Conservation (phyloP, 92 coral and sea anemone species). For the Pocillopora meandrina region DNA sequence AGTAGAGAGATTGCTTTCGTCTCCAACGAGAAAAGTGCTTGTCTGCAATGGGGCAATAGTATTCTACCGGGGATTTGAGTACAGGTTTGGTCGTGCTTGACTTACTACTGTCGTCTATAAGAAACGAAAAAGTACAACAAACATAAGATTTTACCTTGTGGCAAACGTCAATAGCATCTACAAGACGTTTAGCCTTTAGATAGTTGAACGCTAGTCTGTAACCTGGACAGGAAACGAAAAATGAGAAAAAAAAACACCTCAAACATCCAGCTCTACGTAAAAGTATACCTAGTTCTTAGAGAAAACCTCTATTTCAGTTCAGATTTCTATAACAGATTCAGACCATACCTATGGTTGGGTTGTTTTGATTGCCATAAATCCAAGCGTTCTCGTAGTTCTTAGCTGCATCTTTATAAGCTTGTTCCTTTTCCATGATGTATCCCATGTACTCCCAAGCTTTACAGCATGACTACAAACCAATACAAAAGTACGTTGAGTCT, state of each 20-base stretch:
- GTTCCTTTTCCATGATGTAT: slow-evolving; percentile 99
- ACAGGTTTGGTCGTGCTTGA: too few species aligned
- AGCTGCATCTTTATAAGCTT: slow-evolving; percentile 99
- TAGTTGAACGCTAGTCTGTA: slow-evolving; percentile 95
- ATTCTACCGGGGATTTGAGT: too few species aligned
- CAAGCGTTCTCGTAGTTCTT: slow-evolving; percentile 97
- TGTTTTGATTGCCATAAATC: slow-evolving; percentile 95
- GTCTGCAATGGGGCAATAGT: too few species aligned
- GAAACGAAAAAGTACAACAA: not conserved
- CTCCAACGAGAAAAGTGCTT: too few species aligned
- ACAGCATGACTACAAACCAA: slow-evolving; percentile 85
- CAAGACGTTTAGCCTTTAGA: slow-evolving; percentile 96
- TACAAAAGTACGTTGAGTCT: not conserved
- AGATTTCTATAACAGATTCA: too few species aligned
- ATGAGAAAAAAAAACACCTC: too few species aligned
- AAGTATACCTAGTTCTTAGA: too few species aligned
- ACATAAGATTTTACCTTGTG: slow-evolving; percentile 68
- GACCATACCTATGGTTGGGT: slow-evolving; percentile 88
- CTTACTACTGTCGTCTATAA: too few species aligned
- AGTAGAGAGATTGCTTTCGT: too few species aligned
- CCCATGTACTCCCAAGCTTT: slow-evolving; percentile 99
- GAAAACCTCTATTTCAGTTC: too few species aligned
- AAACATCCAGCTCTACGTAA: not conserved
- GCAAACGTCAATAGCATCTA: slow-evolving; percentile 97
- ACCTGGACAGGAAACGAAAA: slow-evolving; percentile 52